Evolutionary conservation across 1,140 invertebrate species (phyloP).

Genomic region (Propsilocerus akamusi): DNA sequence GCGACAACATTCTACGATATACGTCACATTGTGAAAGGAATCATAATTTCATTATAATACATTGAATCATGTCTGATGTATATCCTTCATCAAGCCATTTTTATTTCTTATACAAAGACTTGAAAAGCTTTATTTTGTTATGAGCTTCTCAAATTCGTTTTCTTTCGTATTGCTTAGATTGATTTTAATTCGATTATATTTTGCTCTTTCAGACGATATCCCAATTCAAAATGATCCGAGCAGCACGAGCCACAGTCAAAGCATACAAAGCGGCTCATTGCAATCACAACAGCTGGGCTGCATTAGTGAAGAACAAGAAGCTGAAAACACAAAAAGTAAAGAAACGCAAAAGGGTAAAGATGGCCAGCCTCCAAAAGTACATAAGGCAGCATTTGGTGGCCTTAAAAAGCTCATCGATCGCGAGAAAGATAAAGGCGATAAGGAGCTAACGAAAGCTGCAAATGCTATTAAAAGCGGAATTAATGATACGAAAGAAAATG

Average conservation of each 20-base stretch:
- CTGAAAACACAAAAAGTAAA: conserved; percentile 9
- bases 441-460: neutral
- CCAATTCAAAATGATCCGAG: conserved; percentile 16
- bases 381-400: conserved; percentile 22
- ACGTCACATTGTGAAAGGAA: neutral
- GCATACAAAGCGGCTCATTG: neutral
- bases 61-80: neutral
- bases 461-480: neutral
- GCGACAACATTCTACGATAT: too few relatives aligned
- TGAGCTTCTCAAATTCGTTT: neutral
- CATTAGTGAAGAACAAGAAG: conserved; percentile 16
- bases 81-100: neutral
- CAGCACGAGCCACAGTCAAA: conserved; percentile 17
- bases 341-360: conserved; percentile 20
- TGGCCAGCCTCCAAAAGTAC: conserved; percentile 18
- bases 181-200: neutral
- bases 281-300: conserved; percentile 17
- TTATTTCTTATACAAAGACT: neutral
- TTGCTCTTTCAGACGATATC: conserved; percentile 15
- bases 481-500: neutral
- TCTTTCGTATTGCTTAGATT: neutral
- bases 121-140: neutral
- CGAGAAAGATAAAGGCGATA: conserved; percentile 12
- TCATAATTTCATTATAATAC: neutral
- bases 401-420: conserved; percentile 24